Conservation (phyloP, 2,888 invertebrate genomes). For the Lagria hirta region DNA sequence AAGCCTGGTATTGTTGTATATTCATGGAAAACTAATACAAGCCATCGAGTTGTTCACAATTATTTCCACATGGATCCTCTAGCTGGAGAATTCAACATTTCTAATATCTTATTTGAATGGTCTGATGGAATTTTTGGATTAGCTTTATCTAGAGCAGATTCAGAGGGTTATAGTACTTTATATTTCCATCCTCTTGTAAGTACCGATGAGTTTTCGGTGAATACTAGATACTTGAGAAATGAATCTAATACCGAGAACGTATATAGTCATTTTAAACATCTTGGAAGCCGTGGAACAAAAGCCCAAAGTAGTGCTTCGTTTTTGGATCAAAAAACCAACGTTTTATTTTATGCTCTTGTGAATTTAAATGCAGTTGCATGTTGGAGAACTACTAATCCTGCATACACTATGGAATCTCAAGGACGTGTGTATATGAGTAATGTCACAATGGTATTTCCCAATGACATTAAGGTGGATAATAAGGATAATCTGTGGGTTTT, state of each 20-base stretch:
- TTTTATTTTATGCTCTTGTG: constrained; percentile 73
- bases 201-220: constrained; percentile 74
- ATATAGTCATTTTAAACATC: constrained; percentile 65
- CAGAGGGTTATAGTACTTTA: constrained; percentile 68
- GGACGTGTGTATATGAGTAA: constrained; percentile 72
- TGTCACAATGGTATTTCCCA: constrained; percentile 73
- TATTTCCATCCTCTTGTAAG: constrained; percentile 82
- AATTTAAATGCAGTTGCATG: constrained; percentile 77
- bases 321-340: constrained; percentile 68
- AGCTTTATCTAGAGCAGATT: constrained; percentile 65
- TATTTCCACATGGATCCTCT: constrained; percentile 60
- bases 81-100: constrained; percentile 72
- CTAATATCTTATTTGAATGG: constrained; percentile 70
- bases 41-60: constrained; percentile 65
- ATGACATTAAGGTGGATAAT: constrained; percentile 75
- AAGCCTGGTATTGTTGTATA: constrained; percentile 73
- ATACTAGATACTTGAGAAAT: constrained; percentile 67
- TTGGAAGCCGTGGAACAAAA: constrained; percentile 71
- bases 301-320: constrained; percentile 75
- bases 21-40: constrained; percentile 69
- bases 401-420: constrained; percentile 69
- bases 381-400: constrained; percentile 71
- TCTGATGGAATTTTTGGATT: constrained; percentile 77
- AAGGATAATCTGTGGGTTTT: constrained; percentile 73
- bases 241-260: constrained; percentile 52